Evolutionary conservation across 1,140 invertebrate species (phyloP), one percentile per base, ranked within the genome.

Genomic region (Drosophila mojavensis): DNA sequence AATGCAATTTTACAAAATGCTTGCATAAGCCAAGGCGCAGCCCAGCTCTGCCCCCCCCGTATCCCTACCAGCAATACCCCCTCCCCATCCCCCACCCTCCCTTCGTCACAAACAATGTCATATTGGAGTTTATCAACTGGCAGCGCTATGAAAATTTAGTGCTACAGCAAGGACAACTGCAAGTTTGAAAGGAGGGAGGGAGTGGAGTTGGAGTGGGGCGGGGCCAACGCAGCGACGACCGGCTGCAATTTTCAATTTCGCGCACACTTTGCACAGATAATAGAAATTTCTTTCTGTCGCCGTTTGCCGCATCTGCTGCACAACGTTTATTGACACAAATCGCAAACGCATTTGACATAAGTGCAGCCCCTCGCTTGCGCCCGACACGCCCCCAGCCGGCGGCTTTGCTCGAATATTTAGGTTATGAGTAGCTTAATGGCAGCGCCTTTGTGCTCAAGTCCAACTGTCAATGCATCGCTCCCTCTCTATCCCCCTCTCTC

Each of bases 291-390:
- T 88, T 86, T 88, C 79, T 71, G 66, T 61, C 66, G 26, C 61
- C 55, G 53, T 33, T 39, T 54, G 59, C 47, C 50, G 55, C 68
- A 65, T 47, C 64, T 77, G 75, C 68, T 69, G 51, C 70, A 47
- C 70, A 75, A 65, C 75, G 82, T 85, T 86, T 86, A 86, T 86
- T 86, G 83, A 88, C 79, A 86, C 82, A 86, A 88, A 86, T 86
- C 82, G 82, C 82, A 88, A 86, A 86, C 82, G 82, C 82, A 86
- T 86, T 86, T 88, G 82, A 85, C 82, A 86, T 88, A 86, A 86
- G 82, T 88, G 86, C 79, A 69, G 74, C 47, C 11, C 71, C 71
- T 64, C 68, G 58, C 55, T 63, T 48, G 33, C 45, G 7, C 1
- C 56, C 33, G 0, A 5, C 28, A 30, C 3, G 28, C 28, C 3